Base-by-base conservation (phyloP, 2,888 invertebrate species). In the Drosophila crucigera region DNA sequence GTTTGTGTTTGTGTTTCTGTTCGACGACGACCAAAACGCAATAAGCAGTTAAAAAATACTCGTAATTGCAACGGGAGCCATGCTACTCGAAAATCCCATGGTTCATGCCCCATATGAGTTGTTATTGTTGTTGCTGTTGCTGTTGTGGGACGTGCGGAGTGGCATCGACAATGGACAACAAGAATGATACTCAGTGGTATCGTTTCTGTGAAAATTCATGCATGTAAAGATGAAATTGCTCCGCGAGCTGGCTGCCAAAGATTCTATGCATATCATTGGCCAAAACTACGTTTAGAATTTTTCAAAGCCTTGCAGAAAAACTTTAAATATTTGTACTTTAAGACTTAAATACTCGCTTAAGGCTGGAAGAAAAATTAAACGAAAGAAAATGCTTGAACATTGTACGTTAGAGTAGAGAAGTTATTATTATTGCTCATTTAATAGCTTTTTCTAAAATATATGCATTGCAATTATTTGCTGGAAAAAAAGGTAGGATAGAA, bases 1-100 rank as follows among this genome's bases (percentile, higher is more conserved):
- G 43, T 56, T 19, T 37, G 14, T 63, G 47, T 50, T 19, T 50
- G 30, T 64, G 70, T 72, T 72, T 62, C 73, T 68, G 62, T 68
- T 68, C 76, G 69, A 55, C 28, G 39, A 73, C 79, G 76, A 82
- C 75, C 73, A 82, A 82, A 78, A 83, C 87, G 89, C 89, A 90
- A 90, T 90, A 91, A 89, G 91, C 91, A 89, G 91, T 89, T 89
- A 90, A 90, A 89, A 85, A 87, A 82, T 90, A 84, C 90, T 81
- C 88, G 89, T 87, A 87, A 87, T 87, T 89, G 87, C 85, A 84
- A 73, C 82, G 84, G 84, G 82, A 75, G 69, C 77, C 70, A 72
- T 77, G 62, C 74, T 73, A 79, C 80, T 69, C 56, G 74, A 76
- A 87, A 80, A 74, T 66, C 76, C 73, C 78, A 78, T 79, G 75